phyloP scores from a whole-genome alignment of 2,888 invertebrate genomes.

The Epicampocera succincta region DNA sequence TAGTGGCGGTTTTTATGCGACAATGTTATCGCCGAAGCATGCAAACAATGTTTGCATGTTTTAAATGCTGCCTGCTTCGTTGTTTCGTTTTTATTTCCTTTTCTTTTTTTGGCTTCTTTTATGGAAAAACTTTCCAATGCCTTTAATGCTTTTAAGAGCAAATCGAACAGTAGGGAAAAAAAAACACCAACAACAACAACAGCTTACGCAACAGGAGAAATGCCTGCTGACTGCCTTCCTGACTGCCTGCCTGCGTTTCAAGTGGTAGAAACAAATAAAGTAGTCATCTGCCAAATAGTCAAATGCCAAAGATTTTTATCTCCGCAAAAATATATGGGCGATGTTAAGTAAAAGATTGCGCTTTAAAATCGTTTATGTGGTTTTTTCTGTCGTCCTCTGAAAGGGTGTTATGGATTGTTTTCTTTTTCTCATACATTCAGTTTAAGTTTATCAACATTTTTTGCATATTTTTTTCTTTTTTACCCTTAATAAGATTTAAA shows the following conservation, averaged over 20 bases:
- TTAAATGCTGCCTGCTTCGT: constrained; percentile 10
- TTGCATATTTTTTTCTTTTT: constrained; percentile 22
- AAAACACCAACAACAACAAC: neutral
- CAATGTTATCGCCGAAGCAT: constrained; percentile 63
- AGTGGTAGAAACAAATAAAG: constrained; percentile 69
- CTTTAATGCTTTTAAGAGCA: constrained; percentile 15
- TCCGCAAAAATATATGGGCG: constrained; percentile 59
- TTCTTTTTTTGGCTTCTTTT: neutral
- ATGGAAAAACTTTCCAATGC: neutral
- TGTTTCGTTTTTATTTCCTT: too few species aligned
- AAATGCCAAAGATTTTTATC: constrained; percentile 69
- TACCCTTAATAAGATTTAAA: constrained; percentile 45
- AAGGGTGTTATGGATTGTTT: constrained; percentile 28
- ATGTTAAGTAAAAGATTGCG: constrained; percentile 65
- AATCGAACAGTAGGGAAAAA: neutral
- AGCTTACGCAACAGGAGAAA: constrained; percentile 60
- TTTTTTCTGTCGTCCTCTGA: neutral
- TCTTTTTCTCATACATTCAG: constrained; percentile 13
- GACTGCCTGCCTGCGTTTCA: constrained; percentile 48
- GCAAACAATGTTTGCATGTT: constrained; percentile 69
- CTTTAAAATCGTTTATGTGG: constrained; percentile 56
- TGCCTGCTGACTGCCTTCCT: constrained; percentile 1
- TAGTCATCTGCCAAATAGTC: constrained; percentile 70
- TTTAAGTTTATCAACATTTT: constrained; percentile 39
- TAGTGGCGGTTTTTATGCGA: constrained; percentile 50